phyloP scores from a whole-genome alignment of 2,113 vertebrate genomes.

The Oreamnos americanus region DNA sequence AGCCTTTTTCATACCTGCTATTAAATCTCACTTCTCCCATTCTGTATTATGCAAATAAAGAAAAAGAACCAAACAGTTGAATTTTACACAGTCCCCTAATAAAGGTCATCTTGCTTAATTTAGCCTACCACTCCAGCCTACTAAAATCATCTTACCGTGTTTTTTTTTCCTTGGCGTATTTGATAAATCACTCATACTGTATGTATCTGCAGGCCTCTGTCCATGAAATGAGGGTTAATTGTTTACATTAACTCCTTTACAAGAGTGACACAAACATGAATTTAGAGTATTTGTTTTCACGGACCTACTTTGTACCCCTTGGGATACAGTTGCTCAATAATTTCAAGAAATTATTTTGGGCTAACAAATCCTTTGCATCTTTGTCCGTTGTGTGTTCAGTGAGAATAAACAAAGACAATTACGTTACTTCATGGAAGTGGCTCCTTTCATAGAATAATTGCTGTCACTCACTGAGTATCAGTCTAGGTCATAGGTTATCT shows the following conservation, averaged over 20 bases:
- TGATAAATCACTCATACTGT: neutral
- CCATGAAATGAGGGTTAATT: neutral
- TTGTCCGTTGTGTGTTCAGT: neutral
- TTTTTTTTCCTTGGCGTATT: neutral
- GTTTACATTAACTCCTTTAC: neutral
- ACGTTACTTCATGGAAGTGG: neutral
- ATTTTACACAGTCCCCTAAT: neutral
- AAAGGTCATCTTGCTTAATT: neutral
- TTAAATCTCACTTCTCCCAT: neutral
- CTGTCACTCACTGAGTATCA: neutral
- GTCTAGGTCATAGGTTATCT: neutral
- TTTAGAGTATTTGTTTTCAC: neutral
- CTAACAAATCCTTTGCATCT: neutral
- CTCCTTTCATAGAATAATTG: neutral
- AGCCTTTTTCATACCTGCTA: neutral
- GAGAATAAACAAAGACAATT: neutral
- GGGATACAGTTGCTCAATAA: neutral
- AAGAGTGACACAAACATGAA: neutral
- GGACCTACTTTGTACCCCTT: neutral
- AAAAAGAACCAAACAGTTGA: neutral
- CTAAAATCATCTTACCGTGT: neutral
- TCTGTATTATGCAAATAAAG: neutral
- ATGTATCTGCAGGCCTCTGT: neutral
- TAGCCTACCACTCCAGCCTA: neutral
- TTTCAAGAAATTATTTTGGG: slow-evolving; percentile 13